Evolutionary conservation across 2,113 vertebrate genomes (phyloP), one percentile per base, ranked within the genome.

Genomic region (Pteronura brasiliensis): DNA sequence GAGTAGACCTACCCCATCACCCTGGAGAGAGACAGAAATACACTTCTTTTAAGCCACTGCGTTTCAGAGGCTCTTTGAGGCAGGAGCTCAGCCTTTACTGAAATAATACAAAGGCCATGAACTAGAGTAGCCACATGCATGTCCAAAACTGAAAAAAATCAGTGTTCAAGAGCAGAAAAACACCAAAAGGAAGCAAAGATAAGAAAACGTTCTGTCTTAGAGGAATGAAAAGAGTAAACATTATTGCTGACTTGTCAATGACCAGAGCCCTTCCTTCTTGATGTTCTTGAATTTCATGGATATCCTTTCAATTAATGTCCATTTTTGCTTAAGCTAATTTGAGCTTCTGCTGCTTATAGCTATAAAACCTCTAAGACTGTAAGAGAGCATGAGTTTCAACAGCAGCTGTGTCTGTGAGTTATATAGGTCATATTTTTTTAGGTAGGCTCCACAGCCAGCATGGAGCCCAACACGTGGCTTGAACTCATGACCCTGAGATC

Each of bases 261-360:
- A 55, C 49, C 67, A 34, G 42, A 27, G 34, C 14, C 31, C 83
- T 82, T 86, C 86, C 52, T 83, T 93, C 31, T 76, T 39, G 71
- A 52, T 42, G 34, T 47, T 65, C 52, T 86, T 76, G 27, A 94
- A 49, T 65, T 87, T 90, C 67, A 72, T 36, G 55, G 31, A 77
- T 57, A 39, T 29, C 31, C 7, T 92, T 86, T 44, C 25, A 93
- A 65, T 67, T 79, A 92, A 87, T 83, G 34, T 80, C 61, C 76
- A 80, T 34, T 92, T 93, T 84, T 93, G 13, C 71, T 96, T 93
- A 69, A 90, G 52, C 44, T 39, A 67, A 12, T 84, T 88, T 93
- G 76, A 88, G 18, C 74, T 80, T 96, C 80, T 80, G 29, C 59
- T 59, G 74, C 39, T 91, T 44, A 31, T 21, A 61, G 9, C n/a